These are phyloP conservation scores for Protomyctophum bolini DNA, from an alignment of 2,113 vertebrate species.

Conservation along the genomic window DNA sequence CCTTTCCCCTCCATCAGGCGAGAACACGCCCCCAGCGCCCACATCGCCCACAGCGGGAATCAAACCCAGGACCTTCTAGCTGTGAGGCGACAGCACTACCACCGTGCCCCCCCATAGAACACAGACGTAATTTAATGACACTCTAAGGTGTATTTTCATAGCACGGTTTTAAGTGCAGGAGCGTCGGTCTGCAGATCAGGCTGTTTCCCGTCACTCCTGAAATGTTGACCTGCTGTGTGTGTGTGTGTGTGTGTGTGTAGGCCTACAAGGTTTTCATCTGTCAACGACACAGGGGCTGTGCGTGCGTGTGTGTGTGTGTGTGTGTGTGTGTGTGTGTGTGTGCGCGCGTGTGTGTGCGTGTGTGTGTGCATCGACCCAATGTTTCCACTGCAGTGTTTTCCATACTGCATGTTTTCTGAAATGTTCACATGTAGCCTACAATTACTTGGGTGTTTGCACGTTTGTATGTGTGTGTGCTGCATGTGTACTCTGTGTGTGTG, in stretches of 20 bases:
- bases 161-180: background rate
- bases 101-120: too few relatives aligned
- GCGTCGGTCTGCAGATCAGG: constrained; percentile 46
- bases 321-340: constrained; percentile 24
- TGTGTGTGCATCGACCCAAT: background rate
- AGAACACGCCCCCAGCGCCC: too few relatives aligned
- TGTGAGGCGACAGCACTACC: too few relatives aligned
- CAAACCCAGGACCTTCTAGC: too few relatives aligned
- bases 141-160: constrained; percentile 3
- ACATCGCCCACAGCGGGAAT: too few relatives aligned
- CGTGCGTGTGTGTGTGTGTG: background rate
- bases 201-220: background rate
- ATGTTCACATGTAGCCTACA: too few relatives aligned
- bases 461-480: constrained; percentile 21
- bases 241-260: background rate
- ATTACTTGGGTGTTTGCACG: constrained; percentile 21
- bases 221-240: constrained; percentile 43
- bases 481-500: background rate
- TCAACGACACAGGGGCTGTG: constrained; percentile 27
- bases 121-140: background rate
- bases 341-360: constrained; percentile 32
- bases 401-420: constrained; percentile 11
- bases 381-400: background rate
- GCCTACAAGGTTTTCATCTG: constrained; percentile 51
- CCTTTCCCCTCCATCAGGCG: too few relatives aligned